These are phyloP conservation scores for Rhyzopertha dominica DNA, from an alignment of 1,140 invertebrate genomes.

Conservation along the genomic window DNA sequence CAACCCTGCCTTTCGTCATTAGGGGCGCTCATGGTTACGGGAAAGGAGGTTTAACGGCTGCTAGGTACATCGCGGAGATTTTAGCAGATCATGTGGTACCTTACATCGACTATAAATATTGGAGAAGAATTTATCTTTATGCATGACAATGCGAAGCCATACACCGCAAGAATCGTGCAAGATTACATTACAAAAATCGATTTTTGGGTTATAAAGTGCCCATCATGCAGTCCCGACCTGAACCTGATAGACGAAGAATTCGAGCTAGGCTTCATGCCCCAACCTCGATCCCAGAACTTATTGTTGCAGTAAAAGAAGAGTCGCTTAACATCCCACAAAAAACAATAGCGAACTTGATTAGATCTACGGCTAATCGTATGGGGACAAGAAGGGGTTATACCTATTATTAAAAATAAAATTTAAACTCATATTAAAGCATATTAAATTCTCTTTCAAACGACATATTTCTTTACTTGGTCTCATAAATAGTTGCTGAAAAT, in stretches of 20 bases:
- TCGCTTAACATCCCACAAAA: constrained; percentile 12
- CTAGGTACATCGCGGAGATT: constrained; percentile 33
- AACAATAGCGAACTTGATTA: constrained; percentile 14
- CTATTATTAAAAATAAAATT: too few relatives aligned
- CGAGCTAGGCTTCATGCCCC: background rate
- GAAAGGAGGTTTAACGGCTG: constrained; percentile 21
- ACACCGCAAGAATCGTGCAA: constrained; percentile 25
- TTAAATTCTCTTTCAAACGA: too few relatives aligned
- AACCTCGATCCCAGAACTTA: constrained; percentile 13
- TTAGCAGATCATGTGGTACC: constrained; percentile 29
- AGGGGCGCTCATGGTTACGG: constrained; percentile 7
- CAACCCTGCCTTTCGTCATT: constrained; percentile 17
- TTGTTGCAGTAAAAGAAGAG: constrained; percentile 12
- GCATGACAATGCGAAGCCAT: constrained; percentile 44
- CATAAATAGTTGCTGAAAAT: too few relatives aligned
- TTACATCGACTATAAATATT: constrained; percentile 29
- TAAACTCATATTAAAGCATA: too few relatives aligned
- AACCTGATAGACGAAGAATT: constrained; percentile 38
- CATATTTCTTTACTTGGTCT: too few relatives aligned
- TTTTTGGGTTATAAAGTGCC: constrained; percentile 39
- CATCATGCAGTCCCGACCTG: constrained; percentile 42
- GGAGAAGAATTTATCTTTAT: constrained; percentile 32
- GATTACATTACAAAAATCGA: constrained; percentile 29
- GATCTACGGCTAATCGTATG: constrained; percentile 13
- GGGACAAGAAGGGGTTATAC: too few relatives aligned